phyloP scores from a whole-genome alignment of 2,888 invertebrate genomes.

The Cheiracanthium punctorium region DNA sequence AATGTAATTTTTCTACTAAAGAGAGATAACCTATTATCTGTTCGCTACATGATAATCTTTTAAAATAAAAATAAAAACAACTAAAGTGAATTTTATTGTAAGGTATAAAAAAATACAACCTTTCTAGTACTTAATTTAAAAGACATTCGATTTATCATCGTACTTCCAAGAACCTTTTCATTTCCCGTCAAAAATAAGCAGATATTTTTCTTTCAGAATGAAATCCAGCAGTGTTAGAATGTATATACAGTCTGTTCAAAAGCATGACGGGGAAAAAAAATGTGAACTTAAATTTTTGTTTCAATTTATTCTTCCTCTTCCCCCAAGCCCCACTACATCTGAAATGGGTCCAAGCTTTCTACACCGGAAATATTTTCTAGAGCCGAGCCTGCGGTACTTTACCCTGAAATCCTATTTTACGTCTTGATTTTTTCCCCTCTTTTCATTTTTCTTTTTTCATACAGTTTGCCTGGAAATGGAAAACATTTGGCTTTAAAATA shows the following conservation, averaged over 20 bases:
- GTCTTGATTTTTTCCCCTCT: not conserved
- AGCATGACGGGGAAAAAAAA: not conserved
- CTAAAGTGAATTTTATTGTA: too few species aligned
- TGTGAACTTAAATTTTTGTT: slow-evolving; percentile 12
- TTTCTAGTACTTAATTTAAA: too few species aligned
- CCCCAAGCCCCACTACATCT: too few species aligned
- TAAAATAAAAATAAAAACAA: too few species aligned
- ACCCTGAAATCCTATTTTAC: not conserved
- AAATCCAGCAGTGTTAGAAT: not conserved
- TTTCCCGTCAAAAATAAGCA: not conserved
- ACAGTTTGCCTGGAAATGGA: not conserved
- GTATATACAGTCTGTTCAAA: too few species aligned
- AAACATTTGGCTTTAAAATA: not conserved
- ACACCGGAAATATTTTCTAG: slow-evolving; percentile 8
- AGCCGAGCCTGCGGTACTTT: not conserved
- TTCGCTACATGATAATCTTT: too few species aligned
- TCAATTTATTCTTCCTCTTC: not conserved
- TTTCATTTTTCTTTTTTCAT: not conserved
- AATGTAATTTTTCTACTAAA: too few species aligned
- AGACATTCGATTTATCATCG: too few species aligned
- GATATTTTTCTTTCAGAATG: not conserved
- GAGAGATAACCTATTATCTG: too few species aligned
- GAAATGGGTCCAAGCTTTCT: not conserved
- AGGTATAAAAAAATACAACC: too few species aligned
- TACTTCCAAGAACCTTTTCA: too few species aligned